phyloP scores from a whole-genome alignment of 2,888 invertebrate species.

The Formica aserva region DNA sequence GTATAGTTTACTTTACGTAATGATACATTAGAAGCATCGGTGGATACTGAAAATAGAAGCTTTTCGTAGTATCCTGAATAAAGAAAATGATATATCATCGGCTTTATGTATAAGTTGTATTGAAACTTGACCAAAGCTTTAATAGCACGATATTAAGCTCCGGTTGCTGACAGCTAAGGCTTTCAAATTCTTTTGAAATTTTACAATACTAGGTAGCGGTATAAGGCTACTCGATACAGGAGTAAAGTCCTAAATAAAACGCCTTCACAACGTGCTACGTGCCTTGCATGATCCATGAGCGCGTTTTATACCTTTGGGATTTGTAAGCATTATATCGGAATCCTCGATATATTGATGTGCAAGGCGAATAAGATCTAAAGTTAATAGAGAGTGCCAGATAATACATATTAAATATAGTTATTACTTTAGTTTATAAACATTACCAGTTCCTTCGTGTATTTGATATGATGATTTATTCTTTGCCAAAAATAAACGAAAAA shows the following conservation, averaged over 20 bases:
- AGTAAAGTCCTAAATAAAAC: constrained; percentile 35
- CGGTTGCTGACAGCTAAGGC: background rate
- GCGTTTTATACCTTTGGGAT: background rate
- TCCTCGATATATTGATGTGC: background rate
- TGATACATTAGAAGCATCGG: background rate
- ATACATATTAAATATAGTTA: constrained; percentile 11
- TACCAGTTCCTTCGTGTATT: background rate
- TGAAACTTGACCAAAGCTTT: background rate
- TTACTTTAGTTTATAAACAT: background rate
- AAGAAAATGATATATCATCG: background rate
- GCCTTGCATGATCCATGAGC: constrained; percentile 33
- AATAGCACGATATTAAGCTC: background rate
- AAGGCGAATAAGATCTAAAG: background rate
- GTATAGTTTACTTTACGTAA: background rate
- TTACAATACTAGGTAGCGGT: constrained; percentile 1
- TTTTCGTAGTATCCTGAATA: background rate
- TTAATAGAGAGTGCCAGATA: background rate
- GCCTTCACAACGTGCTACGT: background rate
- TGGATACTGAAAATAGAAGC: background rate
- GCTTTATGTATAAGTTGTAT: background rate
- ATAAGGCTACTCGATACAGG: constrained; percentile 1
- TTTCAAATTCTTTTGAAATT: background rate
- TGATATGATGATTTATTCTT: background rate
- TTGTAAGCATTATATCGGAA: background rate
- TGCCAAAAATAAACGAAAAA: background rate